Conservation (phyloP, 2,113 vertebrate genomes). For the Periophthalmodon schlosseri region DNA sequence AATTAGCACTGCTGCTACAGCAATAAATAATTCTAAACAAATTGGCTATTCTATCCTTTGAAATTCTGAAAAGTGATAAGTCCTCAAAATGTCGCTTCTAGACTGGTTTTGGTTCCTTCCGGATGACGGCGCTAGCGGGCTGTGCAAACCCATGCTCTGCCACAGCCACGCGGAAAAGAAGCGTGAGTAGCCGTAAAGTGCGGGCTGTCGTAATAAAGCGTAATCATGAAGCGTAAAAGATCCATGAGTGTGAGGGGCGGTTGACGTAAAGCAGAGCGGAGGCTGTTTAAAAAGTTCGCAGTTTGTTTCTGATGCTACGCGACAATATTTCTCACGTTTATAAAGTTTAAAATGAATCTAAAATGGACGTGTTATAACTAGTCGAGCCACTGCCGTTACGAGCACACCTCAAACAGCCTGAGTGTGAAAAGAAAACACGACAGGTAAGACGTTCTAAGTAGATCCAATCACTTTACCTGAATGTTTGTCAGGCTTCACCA, state of each 20-base stretch:
- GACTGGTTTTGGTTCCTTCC: not conserved
- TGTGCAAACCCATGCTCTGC: not conserved
- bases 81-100: too few relatives aligned
- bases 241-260: too few relatives aligned
- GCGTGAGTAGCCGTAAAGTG: not conserved
- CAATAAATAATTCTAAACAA: too few relatives aligned
- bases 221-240: too few relatives aligned
- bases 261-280: not conserved
- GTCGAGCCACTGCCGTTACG: not conserved
- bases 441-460: not conserved
- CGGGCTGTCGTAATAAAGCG: too few relatives aligned
- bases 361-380: not conserved
- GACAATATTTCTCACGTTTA: not conserved
- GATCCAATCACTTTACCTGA: not conserved
- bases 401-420: not conserved
- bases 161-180: not conserved
- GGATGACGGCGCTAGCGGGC: not conserved
- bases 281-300: slow-evolving; percentile 2
- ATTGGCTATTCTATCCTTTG: too few relatives aligned
- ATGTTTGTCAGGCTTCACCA: not conserved
- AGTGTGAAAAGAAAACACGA: not conserved
- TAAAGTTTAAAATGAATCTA: too few relatives aligned
- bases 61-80: too few relatives aligned
- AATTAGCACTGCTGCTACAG: too few relatives aligned
- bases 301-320: not conserved